These are phyloP conservation scores for Cynopterus sphinx DNA, from an alignment of 2,797 vertebrate genomes.

Conservation along the genomic window DNA sequence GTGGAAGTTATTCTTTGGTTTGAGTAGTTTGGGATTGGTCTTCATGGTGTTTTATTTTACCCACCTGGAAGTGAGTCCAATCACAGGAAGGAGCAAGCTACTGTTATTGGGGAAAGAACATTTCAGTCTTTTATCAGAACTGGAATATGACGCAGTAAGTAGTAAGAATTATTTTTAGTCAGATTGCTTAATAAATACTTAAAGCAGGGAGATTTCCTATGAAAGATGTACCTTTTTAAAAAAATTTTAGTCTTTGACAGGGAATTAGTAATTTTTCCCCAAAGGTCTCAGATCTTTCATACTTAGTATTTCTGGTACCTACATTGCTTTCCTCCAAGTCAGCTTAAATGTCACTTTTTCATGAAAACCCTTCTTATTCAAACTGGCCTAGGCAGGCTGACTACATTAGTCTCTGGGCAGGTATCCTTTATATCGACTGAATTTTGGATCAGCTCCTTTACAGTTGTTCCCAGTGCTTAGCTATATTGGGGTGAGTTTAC, in stretches of 20 bases:
- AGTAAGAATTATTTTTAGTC: constrained; percentile 24
- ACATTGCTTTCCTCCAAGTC: not conserved
- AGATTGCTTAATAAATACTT: not conserved
- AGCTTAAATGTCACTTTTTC: not conserved
- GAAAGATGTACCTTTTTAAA: not conserved
- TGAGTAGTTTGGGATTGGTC: constrained; percentile 85
- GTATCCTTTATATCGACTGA: not conserved
- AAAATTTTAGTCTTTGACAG: constrained; percentile 2
- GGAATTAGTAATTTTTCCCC: not conserved
- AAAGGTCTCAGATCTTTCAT: not conserved
- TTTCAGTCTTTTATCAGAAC: constrained; percentile 90
- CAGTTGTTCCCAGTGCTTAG: not conserved
- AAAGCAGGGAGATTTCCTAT: not conserved
- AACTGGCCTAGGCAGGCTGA: not conserved
- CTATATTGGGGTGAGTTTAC: not conserved
- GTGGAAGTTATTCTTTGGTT: constrained; percentile 89
- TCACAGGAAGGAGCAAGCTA: constrained; percentile 93
- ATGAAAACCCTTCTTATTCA: not conserved
- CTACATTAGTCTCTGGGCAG: not conserved
- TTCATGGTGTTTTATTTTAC: constrained; percentile 90
- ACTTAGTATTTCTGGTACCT: not conserved
- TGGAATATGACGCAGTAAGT: constrained; percentile 91
- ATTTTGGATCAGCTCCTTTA: not conserved
- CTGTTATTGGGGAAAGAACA: constrained; percentile 92
- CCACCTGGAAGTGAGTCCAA: constrained; percentile 93